Percentiles rank a stretch among this genome's conserved stretches.
Evolutionary conservation across 2,797 vertebrate species (phyloP).

Genomic region (Percopsis omiscomaycus): DNA sequence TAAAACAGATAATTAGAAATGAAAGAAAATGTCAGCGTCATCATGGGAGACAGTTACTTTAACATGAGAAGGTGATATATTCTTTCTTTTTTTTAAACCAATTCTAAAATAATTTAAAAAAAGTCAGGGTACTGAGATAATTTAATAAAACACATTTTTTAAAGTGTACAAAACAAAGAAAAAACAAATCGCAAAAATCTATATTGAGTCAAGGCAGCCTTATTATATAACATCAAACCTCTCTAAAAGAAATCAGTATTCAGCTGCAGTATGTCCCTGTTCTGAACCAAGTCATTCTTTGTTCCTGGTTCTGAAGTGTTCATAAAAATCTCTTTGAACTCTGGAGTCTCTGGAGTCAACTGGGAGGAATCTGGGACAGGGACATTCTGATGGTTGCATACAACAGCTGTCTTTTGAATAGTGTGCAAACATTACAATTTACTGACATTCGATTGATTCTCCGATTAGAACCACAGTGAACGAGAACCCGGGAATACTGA

Average conservation of each 20-base stretch:
- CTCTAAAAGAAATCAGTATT: conserved; percentile 19
- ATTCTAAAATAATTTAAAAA: background rate
- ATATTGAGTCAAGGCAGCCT: conserved; percentile 9
- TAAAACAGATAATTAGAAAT: conserved; percentile 83
- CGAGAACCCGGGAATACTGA: background rate
- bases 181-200: conserved; percentile 41
- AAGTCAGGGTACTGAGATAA: background rate
- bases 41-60: conserved; percentile 28
- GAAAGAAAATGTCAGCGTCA: conserved; percentile 63
- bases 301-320: conserved; percentile 1
- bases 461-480: conserved; percentile 8
- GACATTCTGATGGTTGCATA: conserved; percentile 9
- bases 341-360: conserved; percentile 7
- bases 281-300: conserved; percentile 3
- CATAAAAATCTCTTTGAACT: conserved; percentile 20
- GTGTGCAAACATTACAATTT: background rate
- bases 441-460: conserved; percentile 5
- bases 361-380: background rate
- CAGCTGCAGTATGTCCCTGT: background rate
- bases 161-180: conserved; percentile 35
- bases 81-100: conserved; percentile 3
- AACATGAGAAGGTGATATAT: conserved; percentile 14
- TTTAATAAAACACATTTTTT: conserved; percentile 35
- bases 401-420: background rate
- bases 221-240: conserved; percentile 5